phyloP scores from a whole-genome alignment of 2,888 invertebrate genomes.

The Hirtodrosophila confusa region DNA sequence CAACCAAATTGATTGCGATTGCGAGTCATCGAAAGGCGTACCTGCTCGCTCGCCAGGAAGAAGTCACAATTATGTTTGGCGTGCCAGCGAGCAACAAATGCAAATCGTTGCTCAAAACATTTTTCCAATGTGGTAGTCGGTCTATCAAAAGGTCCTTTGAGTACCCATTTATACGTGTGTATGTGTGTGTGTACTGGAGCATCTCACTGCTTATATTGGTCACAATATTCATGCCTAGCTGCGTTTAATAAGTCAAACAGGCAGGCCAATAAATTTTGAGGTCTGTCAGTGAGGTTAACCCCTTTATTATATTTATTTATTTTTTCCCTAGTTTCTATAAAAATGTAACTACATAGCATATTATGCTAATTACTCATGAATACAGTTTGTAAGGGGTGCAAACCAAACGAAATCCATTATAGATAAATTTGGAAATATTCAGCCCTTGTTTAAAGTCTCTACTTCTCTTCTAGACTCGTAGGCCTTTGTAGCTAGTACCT shows the following conservation, averaged over 20 bases:
- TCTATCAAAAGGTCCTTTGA: constrained; percentile 13
- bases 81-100: constrained; percentile 77
- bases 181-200: constrained; percentile 31
- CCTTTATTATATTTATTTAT: constrained; percentile 40
- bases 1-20: constrained; percentile 81
- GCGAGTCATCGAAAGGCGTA: constrained; percentile 48
- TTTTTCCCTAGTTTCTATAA: constrained; percentile 9
- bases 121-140: constrained; percentile 37
- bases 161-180: constrained; percentile 1
- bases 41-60: constrained; percentile 21
- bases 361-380: constrained; percentile 41
- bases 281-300: constrained; percentile 55
- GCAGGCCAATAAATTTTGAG: constrained; percentile 55
- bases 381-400: background rate
- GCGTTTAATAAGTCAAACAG: constrained; percentile 68
- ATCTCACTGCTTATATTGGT: constrained; percentile 39
- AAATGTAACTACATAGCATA: constrained; percentile 36
- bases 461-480: no score
- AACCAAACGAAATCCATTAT: background rate
- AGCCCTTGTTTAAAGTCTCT: no score
- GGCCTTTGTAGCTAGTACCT: no score
- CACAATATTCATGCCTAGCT: constrained; percentile 58
- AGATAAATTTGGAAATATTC: no score
- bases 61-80: constrained; percentile 75
- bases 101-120: constrained; percentile 61